A percentile compares a stretch with the other conserved stretches of the same genome.
These are phyloP conservation scores for Caenorhabditis zanzibari DNA, from an alignment of 2,888 invertebrate genomes.

Conservation along the genomic window DNA sequence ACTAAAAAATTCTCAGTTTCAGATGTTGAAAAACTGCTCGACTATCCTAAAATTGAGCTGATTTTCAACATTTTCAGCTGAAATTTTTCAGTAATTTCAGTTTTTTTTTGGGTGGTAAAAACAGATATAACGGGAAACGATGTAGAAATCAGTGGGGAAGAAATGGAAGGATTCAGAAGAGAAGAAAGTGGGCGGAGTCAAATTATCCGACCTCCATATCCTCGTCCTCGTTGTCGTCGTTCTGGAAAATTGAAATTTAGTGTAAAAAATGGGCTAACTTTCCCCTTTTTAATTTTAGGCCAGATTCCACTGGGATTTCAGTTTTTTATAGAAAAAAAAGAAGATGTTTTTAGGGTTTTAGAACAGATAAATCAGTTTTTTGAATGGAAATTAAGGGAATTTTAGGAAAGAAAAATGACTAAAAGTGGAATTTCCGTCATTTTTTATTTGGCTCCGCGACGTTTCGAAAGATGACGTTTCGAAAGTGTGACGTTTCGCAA, in stretches of 20 bases:
- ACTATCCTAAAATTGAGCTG: constrained; percentile 14
- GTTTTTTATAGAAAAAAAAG: too few relatives aligned
- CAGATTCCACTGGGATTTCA: too few relatives aligned
- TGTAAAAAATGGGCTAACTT: not conserved
- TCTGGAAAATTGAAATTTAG: constrained; percentile 36
- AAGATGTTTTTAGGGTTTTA: too few relatives aligned
- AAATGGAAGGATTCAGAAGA: constrained; percentile 3
- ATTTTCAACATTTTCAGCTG: not conserved
- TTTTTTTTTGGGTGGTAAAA: not conserved
- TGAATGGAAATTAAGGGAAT: too few relatives aligned
- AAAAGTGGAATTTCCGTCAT: too few relatives aligned
- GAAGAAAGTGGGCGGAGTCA: constrained; percentile 4
- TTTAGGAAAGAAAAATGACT: too few relatives aligned
- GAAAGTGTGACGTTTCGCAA: too few relatives aligned
- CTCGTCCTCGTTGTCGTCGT: constrained; percentile 35
- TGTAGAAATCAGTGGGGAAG: constrained; percentile 21
- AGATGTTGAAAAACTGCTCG: not conserved
- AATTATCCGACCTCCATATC: constrained; percentile 66
- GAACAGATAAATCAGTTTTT: too few relatives aligned
- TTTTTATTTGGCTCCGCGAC: too few relatives aligned
- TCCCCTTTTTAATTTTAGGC: too few relatives aligned
- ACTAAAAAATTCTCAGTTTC: not conserved
- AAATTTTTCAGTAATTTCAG: not conserved
- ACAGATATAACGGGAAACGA: not conserved
- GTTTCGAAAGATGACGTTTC: too few relatives aligned